Base-by-base conservation (phyloP, 2,113 vertebrate genomes). In the Sturnus vulgaris region DNA sequence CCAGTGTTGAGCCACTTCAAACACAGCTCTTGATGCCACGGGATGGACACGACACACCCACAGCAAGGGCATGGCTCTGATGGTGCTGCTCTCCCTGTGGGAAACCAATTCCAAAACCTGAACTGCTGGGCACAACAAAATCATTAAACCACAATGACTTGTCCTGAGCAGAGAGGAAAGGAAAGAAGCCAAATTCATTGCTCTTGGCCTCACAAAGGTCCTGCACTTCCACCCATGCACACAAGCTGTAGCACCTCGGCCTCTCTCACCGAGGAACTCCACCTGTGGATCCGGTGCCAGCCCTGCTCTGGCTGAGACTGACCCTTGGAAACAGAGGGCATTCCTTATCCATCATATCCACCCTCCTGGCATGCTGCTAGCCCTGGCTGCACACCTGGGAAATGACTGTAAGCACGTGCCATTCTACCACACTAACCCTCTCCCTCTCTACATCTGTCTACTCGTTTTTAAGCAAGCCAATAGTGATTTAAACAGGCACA, bases 321-420 rank as follows among this genome's bases (percentile, higher is more conserved):
- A 35, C 9, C 13, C 39, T 22, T 28, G 44, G 65, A 22, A 82
- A 49, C 13, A 37, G 16, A 40, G 30, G 24, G 3, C 22, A 31
- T 18, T 60, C 15, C 3, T 47, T 21, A 46, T 3, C 28, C 12
- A 1, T n/a, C 13, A 0, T 2, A 46, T 8, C 1, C 76, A 46
- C 35, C 23, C 49, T 23, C 46, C 28, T 28, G 42, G 31, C 52
- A 66, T 16, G 39, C 44, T 56, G 12, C n/a, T 16, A 28, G 37
- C 47, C 37, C 46, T 42, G 60, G 39, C 44, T 52, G 76, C 56
- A 71, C 64, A n/a, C 30, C 47, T 47, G 28, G 49, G 30, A 53
- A 72, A 28, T 2, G 2, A 40, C 1, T 66, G 15, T 15, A 30
- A 37, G 53, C 33, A 46, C 42, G 6, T 4, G 11, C 50, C 16